Percentiles rank a stretch among this genome's conserved stretches.
These are phyloP conservation scores for Ectemnius lituratus DNA, from an alignment of 2,888 invertebrate species.

Conservation along the genomic window DNA sequence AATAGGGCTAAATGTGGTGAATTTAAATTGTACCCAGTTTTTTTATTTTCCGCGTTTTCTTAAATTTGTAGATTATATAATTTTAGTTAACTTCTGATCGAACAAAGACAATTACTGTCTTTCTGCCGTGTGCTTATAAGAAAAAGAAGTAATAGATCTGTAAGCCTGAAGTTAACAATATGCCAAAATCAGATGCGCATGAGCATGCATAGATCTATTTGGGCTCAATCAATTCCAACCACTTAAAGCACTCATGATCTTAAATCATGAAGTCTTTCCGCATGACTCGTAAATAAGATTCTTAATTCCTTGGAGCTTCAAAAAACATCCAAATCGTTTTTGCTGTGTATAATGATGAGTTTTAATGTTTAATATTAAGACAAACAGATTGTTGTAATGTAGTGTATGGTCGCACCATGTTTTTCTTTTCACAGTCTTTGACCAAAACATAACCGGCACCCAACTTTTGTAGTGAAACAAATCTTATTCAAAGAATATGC, in stretches of 20 bases:
- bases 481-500: slow-evolving; percentile 51
- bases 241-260: slow-evolving; percentile 34
- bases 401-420: slow-evolving; percentile 31
- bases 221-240: slow-evolving; percentile 48
- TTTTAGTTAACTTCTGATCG: slow-evolving; percentile 39
- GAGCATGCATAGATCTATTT: no score
- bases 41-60: slow-evolving; percentile 29
- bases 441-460: slow-evolving; percentile 38
- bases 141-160: slow-evolving; percentile 15
- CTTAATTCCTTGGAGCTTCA: slow-evolving; percentile 17
- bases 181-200: no score
- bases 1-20: slow-evolving; percentile 68
- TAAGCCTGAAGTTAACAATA: slow-evolving; percentile 31
- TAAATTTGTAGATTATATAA: slow-evolving; percentile 30
- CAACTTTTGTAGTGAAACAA: slow-evolving; percentile 46
- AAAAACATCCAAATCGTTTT: slow-evolving; percentile 8
- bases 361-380: slow-evolving; percentile 16
- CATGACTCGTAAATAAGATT: no score
- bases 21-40: slow-evolving; percentile 69
- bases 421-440: slow-evolving; percentile 44
- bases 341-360: not conserved
- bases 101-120: slow-evolving; percentile 12
- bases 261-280: slow-evolving; percentile 15
- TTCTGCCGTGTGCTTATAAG: not conserved
- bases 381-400: slow-evolving; percentile 43